phyloP scores from a whole-genome alignment of 1,140 invertebrate species.

The Popillia japonica region DNA sequence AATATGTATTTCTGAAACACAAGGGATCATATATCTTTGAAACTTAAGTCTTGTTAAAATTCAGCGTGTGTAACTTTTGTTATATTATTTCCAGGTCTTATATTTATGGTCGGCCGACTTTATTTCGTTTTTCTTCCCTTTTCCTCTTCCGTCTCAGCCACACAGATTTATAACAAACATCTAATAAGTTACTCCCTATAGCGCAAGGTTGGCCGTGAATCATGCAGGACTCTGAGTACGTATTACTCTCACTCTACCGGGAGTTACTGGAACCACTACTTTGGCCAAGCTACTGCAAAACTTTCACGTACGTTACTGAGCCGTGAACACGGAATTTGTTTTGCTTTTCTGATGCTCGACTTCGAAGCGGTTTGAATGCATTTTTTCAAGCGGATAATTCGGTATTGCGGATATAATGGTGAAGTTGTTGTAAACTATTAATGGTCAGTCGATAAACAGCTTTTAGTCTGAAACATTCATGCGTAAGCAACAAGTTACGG shows the following conservation, averaged over 20 bases:
- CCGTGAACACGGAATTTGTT: too few relatives aligned
- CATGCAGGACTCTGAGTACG: constrained; percentile 20
- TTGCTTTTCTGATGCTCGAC: too few relatives aligned
- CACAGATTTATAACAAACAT: constrained; percentile 45
- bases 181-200: constrained; percentile 45
- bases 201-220: constrained; percentile 41
- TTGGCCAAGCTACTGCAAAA: too few relatives aligned
- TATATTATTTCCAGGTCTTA: constrained; percentile 41
- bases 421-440: too few relatives aligned
- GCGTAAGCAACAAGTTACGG: too few relatives aligned
- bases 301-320: too few relatives aligned
- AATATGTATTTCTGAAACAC: constrained; percentile 16
- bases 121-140: constrained; percentile 41
- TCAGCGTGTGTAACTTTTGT: constrained; percentile 39
- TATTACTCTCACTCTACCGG: neutral
- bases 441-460: too few relatives aligned
- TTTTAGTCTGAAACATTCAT: too few relatives aligned
- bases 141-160: neutral
- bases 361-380: too few relatives aligned
- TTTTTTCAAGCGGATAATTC: too few relatives aligned
- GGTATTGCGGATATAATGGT: too few relatives aligned
- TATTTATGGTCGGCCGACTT: constrained; percentile 42
- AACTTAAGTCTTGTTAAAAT: constrained; percentile 34
- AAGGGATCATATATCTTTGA: constrained; percentile 4
- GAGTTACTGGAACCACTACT: too few relatives aligned